These are phyloP conservation scores for Mesorhabditis sp. DNA, from an alignment of 2,888 invertebrate species.

Conservation along the genomic window DNA sequence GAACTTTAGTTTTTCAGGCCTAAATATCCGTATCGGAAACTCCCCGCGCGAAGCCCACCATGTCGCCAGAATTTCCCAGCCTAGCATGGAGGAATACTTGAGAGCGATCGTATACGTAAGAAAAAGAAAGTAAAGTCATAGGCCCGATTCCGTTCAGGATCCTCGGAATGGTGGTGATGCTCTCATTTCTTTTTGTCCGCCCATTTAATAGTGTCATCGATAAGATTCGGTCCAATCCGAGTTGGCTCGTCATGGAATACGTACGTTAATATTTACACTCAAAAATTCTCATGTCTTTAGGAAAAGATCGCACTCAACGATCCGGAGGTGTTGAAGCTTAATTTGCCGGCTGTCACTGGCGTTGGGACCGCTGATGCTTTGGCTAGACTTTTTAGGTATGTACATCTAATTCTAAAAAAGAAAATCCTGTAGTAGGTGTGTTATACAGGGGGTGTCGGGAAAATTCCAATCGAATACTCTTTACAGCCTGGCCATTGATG, in stretches of 20 bases:
- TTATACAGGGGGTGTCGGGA: slow-evolving; percentile 32
- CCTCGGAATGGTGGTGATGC: slow-evolving; percentile 41
- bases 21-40: slow-evolving; percentile 43
- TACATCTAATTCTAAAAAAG: too few relatives aligned
- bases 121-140: slow-evolving; percentile 11
- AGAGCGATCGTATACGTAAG: slow-evolving; percentile 31
- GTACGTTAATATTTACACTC: slow-evolving; percentile 17
- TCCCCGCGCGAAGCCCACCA: slow-evolving; percentile 21
- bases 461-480: slow-evolving; percentile 8
- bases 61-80: slow-evolving; percentile 34
- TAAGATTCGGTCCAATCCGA: slow-evolving; percentile 35
- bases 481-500: slow-evolving; percentile 14
- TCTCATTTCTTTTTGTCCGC: slow-evolving; percentile 29
- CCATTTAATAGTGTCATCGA: slow-evolving; percentile 34
- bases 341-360: slow-evolving; percentile 44
- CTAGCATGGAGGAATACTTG: slow-evolving; percentile 38
- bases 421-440: too few relatives aligned
- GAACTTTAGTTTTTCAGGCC: slow-evolving; percentile 17
- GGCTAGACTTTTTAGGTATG: slow-evolving; percentile 35
- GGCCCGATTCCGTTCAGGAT: slow-evolving; percentile 17
- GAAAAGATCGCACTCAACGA: slow-evolving; percentile 44
- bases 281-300: slow-evolving; percentile 15
- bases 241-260: slow-evolving; percentile 41
- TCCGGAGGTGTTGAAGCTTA: slow-evolving; percentile 37
- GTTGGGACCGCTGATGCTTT: slow-evolving; percentile 37